Conservation (phyloP, 2,888 invertebrate genomes). For the Vesta saturnalis region DNA sequence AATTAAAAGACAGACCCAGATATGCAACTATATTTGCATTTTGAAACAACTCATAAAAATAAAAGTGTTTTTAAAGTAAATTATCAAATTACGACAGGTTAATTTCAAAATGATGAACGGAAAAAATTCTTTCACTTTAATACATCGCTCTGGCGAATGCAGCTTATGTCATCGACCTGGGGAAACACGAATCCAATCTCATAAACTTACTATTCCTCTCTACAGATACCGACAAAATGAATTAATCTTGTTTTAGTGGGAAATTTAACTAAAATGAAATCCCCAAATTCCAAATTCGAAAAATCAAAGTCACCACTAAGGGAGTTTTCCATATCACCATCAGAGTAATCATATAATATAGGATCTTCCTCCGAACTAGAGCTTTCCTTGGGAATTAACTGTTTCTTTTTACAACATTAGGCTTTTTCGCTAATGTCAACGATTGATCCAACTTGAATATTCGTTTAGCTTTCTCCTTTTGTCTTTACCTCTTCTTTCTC, state of each 20-base stretch:
- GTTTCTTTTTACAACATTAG: background rate
- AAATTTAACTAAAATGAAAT: background rate
- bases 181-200: background rate
- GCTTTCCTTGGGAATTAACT: background rate
- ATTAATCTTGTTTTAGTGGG: too few relatives aligned
- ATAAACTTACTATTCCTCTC: background rate
- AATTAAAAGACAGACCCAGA: too few relatives aligned
- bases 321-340: background rate
- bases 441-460: background rate
- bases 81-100: background rate
- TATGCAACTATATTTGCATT: too few relatives aligned
- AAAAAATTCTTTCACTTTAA: background rate
- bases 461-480: background rate
- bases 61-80: background rate
- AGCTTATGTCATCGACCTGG: background rate
- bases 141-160: background rate
- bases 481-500: background rate
- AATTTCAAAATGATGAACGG: background rate
- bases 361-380: background rate
- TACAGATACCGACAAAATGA: background rate
- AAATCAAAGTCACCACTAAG: background rate
- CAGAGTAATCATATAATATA: background rate
- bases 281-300: background rate
- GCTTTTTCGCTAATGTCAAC: background rate
- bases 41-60: too few relatives aligned